Evolutionary conservation across 2,888 invertebrate genomes (phyloP).

Genomic region (Osedax frankpressi): DNA sequence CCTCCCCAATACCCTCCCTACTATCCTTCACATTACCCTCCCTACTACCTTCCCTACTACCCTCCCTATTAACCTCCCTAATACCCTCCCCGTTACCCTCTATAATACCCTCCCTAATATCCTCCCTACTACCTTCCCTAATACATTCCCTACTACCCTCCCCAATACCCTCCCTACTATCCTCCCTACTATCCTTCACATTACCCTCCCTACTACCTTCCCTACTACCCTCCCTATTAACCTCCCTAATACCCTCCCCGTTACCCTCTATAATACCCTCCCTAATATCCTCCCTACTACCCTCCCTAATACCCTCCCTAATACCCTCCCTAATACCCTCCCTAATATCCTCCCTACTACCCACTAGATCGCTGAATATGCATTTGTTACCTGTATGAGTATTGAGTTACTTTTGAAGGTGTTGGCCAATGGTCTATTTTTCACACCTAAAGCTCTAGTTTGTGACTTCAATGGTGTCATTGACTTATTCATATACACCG

Average conservation of each 20-base stretch:
- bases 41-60: not conserved
- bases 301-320: not conserved
- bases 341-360: not conserved
- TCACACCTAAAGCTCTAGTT: constrained; percentile 95
- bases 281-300: too few relatives aligned
- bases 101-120: too few relatives aligned
- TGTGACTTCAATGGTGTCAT: constrained; percentile 91
- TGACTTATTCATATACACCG: constrained; percentile 92
- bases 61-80: not conserved
- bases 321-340: not conserved
- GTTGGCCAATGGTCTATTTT: constrained; percentile 89
- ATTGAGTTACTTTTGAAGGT: constrained; percentile 87
- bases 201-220: too few relatives aligned
- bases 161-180: too few relatives aligned
- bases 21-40: too few relatives aligned
- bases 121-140: too few relatives aligned
- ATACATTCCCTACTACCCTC: too few relatives aligned
- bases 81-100: too few relatives aligned
- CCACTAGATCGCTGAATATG: constrained; percentile 68
- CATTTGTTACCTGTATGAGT: constrained; percentile 96
- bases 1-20: too few relatives aligned
- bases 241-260: not conserved
- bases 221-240: too few relatives aligned
- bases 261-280: not conserved
- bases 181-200: not conserved